Conservation (phyloP, 2,797 vertebrate genomes). For the Numenius phaeopus region DNA sequence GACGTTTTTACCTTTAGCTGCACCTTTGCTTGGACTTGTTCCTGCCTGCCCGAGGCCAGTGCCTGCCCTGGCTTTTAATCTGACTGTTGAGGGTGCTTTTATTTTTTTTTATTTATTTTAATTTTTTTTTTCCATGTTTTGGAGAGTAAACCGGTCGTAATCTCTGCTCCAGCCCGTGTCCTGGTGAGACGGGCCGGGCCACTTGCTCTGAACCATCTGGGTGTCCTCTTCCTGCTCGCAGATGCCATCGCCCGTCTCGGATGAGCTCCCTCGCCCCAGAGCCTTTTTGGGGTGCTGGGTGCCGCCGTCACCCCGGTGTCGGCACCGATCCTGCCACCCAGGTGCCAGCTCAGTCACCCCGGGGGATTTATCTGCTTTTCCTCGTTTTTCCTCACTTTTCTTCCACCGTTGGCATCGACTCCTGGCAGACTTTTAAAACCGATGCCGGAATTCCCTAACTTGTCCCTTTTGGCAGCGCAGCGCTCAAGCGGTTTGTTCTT, state of each 20-base stretch:
- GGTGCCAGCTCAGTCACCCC: background rate
- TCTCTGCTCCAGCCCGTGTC: background rate
- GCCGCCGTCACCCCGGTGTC: fast-evolving
- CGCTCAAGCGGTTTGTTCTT: background rate
- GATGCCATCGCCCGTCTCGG: fast-evolving
- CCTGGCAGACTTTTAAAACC: background rate
- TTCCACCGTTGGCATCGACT: fast-evolving
- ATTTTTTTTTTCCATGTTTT: background rate
- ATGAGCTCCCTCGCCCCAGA: fast-evolving
- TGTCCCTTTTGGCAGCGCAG: background rate
- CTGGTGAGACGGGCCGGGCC: background rate
- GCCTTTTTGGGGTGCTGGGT: background rate
- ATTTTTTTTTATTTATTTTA: too few species aligned
- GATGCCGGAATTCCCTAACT: background rate
- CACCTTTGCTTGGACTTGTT: conserved; percentile 8
- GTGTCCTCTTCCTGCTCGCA: too few species aligned
- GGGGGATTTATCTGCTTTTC: background rate
- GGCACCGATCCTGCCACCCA: fast-evolving
- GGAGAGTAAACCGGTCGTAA: background rate
- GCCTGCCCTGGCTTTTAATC: conserved; percentile 20
- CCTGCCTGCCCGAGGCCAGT: background rate
- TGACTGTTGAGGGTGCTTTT: background rate
- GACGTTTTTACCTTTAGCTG: background rate
- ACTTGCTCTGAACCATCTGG: background rate
- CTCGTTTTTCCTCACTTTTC: background rate